Evolutionary conservation across 2,888 invertebrate genomes (phyloP).

Genomic region (Acleris literana): DNA sequence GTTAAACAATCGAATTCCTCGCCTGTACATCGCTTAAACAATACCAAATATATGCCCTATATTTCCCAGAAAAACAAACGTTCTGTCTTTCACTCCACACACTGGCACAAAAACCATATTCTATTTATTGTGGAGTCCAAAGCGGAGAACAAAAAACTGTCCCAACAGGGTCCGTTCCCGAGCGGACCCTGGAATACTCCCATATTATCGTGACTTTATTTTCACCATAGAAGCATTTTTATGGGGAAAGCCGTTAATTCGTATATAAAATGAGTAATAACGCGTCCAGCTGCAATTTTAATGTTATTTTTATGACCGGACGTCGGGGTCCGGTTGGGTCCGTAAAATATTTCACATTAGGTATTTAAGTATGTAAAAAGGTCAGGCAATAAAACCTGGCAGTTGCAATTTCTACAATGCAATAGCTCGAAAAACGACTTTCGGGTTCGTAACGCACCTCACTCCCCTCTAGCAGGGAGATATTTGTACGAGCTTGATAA

Average conservation of each 20-base stretch:
- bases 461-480: no score
- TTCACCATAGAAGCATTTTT: slow-evolving; percentile 16
- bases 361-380: background rate
- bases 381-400: background rate
- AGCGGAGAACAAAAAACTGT: slow-evolving; percentile 13
- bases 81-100: background rate
- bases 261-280: slow-evolving; percentile 15
- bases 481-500: no score
- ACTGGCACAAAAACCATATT: slow-evolving; percentile 6
- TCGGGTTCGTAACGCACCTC: no score
- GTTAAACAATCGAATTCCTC: no score
- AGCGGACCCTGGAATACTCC: background rate
- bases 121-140: slow-evolving; percentile 8
- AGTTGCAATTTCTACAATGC: background rate
- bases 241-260: slow-evolving; percentile 7
- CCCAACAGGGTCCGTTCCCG: background rate
- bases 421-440: no score
- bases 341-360: slow-evolving; percentile 1
- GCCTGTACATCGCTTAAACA: no score
- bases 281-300: slow-evolving; percentile 19
- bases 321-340: background rate
- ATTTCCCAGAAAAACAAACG: background rate
- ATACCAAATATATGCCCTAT: no score
- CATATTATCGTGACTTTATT: slow-evolving; percentile 5
- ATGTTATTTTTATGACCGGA: slow-evolving; percentile 6